Base-by-base conservation (phyloP, 2,113 vertebrate genomes). In the Sarotherodon lohbergeri region DNA sequence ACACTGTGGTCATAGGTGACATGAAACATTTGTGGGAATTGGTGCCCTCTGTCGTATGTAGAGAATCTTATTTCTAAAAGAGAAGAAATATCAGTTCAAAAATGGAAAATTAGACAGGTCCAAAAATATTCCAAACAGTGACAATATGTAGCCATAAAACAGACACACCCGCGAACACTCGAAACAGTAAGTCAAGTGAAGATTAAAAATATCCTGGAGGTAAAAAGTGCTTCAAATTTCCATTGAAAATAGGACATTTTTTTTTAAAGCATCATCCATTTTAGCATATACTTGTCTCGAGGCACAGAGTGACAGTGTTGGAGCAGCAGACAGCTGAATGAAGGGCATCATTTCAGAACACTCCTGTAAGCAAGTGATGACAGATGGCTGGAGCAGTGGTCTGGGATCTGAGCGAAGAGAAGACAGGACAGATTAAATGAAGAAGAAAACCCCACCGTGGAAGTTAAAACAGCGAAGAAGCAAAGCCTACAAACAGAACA, bases 311-410 rank as follows among this genome's bases (percentile, higher is more conserved):
- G 29, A 7, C 10, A 81, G 63, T 22, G 50, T 43, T 29, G 39
- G 73, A 81, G 66, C 48, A 78, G 90, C 66, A 89, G 88, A 50
- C 48, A 39, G 89, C 52, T 63, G 89, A 86, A 80, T 81, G 66
- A 82, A 85, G 34, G 89, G 29, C 73, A 83, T 95, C 96, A 98
- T 91, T 97, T 97, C 91, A 98, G 90, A 90, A 98, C 50, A 50
- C 97, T 98, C 88, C 97, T 96, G 95, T 96, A 94, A 9, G 94
- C 96, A 80, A 97, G 90, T n/a, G 97, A 96, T 3, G 97, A 96
- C 73, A 97, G 94, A 94, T 93, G 96, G 89, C 94, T 94, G 29
- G 81, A 96, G 89, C 87, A 97, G 94, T 96, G 96, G 85, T 92
- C 95, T 89, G 97, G 97, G 27, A 98, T 96, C 97, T 97, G 96